These are phyloP conservation scores for Drosophila multiciliata DNA, from an alignment of 2,888 invertebrate species.

Conservation along the genomic window DNA sequence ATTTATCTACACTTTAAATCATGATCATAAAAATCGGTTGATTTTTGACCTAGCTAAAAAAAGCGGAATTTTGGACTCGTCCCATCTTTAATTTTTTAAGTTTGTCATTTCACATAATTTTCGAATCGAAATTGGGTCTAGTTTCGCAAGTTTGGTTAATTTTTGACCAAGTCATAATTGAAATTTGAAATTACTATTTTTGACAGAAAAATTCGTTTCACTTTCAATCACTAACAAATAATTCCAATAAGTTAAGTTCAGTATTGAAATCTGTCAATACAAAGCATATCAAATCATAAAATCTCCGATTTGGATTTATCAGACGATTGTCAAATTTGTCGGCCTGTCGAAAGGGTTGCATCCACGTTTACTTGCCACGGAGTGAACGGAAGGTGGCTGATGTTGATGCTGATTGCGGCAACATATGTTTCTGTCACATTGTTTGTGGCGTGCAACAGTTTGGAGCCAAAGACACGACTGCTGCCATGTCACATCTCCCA, in stretches of 20 bases:
- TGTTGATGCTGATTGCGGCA: slow-evolving; percentile 60
- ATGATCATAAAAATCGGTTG: background rate
- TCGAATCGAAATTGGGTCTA: too few relatives aligned
- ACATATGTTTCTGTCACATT: slow-evolving; percentile 76
- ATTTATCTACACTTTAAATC: background rate
- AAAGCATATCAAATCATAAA: background rate
- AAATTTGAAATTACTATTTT: background rate
- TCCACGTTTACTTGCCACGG: background rate
- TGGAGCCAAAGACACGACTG: slow-evolving; percentile 30
- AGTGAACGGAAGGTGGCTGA: slow-evolving; percentile 14
- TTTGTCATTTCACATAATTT: too few relatives aligned
- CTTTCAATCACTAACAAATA: background rate
- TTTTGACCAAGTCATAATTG: background rate
- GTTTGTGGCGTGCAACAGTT: slow-evolving; percentile 58
- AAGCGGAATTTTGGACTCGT: too few relatives aligned
- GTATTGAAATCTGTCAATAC: background rate
- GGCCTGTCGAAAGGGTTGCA: slow-evolving; percentile 47
- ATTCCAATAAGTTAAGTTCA: background rate
- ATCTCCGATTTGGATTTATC: slow-evolving; percentile 7
- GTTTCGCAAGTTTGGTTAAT: background rate
- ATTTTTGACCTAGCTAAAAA: background rate
- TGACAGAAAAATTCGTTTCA: background rate
- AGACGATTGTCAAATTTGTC: slow-evolving; percentile 14
- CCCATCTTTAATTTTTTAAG: too few relatives aligned
- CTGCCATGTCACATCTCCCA: slow-evolving; percentile 35